Conservation (phyloP, 1,140 invertebrate genomes). For the Drosophila sechellia region DNA sequence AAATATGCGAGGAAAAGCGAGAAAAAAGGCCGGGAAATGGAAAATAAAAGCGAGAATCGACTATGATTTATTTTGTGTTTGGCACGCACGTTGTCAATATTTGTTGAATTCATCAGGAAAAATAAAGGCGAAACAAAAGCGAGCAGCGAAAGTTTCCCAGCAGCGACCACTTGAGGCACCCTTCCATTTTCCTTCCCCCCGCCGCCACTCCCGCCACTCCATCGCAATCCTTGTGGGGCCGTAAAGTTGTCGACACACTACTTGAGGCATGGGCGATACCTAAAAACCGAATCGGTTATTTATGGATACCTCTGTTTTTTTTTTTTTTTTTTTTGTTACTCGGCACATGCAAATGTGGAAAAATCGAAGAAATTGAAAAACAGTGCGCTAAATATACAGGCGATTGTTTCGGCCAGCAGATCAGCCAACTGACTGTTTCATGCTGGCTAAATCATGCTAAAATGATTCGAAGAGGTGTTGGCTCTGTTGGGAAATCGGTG, state of each 20-base stretch:
- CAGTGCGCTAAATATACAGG: constrained; percentile 72
- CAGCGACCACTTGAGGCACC: constrained; percentile 39
- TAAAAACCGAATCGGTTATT: constrained; percentile 76
- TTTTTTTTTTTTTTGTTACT: constrained; percentile 13
- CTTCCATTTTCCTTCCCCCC: neutral
- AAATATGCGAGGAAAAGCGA: constrained; percentile 66
- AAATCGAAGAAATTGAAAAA: constrained; percentile 34
- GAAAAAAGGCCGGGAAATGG: constrained; percentile 54
- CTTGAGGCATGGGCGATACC: constrained; percentile 41
- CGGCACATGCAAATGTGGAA: constrained; percentile 15
- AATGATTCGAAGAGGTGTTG: constrained; percentile 12
- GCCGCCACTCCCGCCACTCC: no score
- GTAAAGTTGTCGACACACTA: constrained; percentile 76
- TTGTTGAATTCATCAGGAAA: constrained; percentile 76
- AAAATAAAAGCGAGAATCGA: constrained; percentile 70
- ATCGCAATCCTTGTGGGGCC: constrained; percentile 29
- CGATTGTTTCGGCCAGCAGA: constrained; percentile 51
- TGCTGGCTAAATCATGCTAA: constrained; percentile 24
- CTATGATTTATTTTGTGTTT: constrained; percentile 81
- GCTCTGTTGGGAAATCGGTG: constrained; percentile 14
- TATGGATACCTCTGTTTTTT: constrained; percentile 56
- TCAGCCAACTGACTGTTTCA: constrained; percentile 24
- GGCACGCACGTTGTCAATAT: constrained; percentile 81
- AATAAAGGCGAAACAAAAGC: constrained; percentile 44
- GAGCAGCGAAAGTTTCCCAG: constrained; percentile 13